phyloP scores from a whole-genome alignment of 2,797 vertebrate species.

The Sebastes cheni region DNA sequence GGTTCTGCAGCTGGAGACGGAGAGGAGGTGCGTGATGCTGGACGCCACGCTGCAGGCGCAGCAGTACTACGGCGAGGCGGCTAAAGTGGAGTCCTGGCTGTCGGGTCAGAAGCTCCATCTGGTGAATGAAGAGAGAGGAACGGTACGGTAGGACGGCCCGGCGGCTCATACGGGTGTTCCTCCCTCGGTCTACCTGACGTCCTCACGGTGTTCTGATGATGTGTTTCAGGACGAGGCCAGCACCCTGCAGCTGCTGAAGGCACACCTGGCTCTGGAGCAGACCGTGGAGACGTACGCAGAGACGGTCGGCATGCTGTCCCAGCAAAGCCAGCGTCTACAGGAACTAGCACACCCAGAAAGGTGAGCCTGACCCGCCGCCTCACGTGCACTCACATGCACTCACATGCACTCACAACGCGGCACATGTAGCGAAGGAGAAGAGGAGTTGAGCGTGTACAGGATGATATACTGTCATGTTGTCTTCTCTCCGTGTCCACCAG shows the following conservation, averaged over 20 bases:
- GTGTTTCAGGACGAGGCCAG: conserved; percentile 87
- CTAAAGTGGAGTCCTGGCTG: conserved; percentile 93
- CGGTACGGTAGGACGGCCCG: conserved; percentile 67
- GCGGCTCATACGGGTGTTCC: not conserved
- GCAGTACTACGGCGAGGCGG: conserved; percentile 90
- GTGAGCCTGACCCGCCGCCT: conserved; percentile 62
- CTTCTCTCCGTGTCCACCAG: conserved; percentile 65
- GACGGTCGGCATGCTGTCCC: conserved; percentile 89
- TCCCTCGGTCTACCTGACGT: not conserved
- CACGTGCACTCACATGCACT: not conserved
- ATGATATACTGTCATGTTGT: not conserved
- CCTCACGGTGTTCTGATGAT: not conserved
- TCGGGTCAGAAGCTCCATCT: conserved; percentile 93
- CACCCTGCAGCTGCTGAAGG: conserved; percentile 91
- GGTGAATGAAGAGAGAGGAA: conserved; percentile 92
- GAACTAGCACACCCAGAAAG: conserved; percentile 91
- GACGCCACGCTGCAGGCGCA: conserved; percentile 86
- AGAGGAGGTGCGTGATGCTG: conserved; percentile 85
- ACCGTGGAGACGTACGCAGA: conserved; percentile 91
- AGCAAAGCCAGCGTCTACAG: conserved; percentile 88
- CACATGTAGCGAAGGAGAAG: not conserved
- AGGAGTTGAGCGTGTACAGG: not conserved
- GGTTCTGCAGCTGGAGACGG: conserved; percentile 86
- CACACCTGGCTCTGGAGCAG: conserved; percentile 91
- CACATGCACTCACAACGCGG: not conserved